Evolutionary conservation across 2,888 invertebrate genomes (phyloP).

Genomic region (Chaetoderma sp.): DNA sequence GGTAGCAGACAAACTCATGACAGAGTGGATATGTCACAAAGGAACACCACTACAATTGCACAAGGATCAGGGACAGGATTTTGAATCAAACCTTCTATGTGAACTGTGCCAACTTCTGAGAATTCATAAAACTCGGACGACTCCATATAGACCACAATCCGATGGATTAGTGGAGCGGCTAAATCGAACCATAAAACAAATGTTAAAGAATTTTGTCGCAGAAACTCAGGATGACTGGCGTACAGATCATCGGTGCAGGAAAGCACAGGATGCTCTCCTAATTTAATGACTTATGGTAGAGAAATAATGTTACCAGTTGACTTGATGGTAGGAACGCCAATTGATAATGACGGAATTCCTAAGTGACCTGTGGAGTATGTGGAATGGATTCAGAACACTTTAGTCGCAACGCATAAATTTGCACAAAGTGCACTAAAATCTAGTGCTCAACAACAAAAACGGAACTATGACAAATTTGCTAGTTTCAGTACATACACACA

Average conservation of each 20-base stretch:
- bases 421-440: too few species aligned
- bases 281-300: background rate
- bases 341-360: background rate
- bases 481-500: too few species aligned
- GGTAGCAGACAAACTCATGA: constrained; percentile 32
- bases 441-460: too few species aligned
- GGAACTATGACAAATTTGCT: too few species aligned
- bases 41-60: constrained; percentile 17
- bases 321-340: constrained; percentile 17
- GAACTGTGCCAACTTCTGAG: constrained; percentile 2
- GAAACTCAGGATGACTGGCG: too few species aligned
- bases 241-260: constrained; percentile 4
- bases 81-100: background rate
- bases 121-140: constrained; percentile 3
- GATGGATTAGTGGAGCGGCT: constrained; percentile 14
- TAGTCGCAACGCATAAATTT: too few species aligned
- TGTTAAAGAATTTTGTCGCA: too few species aligned
- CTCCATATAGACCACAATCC: constrained; percentile 12
- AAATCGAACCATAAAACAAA: constrained; percentile 4
- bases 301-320: constrained; percentile 29
- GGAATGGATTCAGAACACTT: too few species aligned
- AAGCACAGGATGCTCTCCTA: background rate
- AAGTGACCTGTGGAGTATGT: too few species aligned
- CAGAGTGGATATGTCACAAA: constrained; percentile 13
- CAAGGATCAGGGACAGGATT: constrained; percentile 10